Evolutionary conservation across 92 coral and sea anemone genomes (phyloP).

Genomic region (Palythoa grandiflora): DNA sequence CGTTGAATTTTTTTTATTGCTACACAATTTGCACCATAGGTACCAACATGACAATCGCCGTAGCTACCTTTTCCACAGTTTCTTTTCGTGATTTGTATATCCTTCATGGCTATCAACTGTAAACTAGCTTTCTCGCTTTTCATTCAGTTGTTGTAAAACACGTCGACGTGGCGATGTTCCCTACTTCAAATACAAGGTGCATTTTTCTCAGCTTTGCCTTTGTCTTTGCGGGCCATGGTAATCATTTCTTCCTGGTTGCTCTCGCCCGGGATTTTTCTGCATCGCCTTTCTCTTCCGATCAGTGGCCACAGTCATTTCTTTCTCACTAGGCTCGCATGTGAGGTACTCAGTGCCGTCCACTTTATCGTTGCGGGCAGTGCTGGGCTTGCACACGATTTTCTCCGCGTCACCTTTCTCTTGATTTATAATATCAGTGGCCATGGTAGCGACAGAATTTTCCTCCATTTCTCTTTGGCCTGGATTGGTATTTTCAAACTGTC

Average conservation of each 20-base stretch:
- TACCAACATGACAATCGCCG: slow-evolving; percentile 32
- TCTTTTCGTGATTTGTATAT: slow-evolving; percentile 26
- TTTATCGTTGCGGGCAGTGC: not conserved
- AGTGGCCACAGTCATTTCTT: not conserved
- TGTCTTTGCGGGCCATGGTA: not conserved
- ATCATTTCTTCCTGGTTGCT: not conserved
- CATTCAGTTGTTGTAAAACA: slow-evolving; percentile 49
- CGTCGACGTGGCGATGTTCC: slow-evolving; percentile 39
- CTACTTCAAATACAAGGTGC: not conserved
- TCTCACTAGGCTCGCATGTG: no score
- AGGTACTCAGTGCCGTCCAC: not conserved
- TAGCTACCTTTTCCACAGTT: slow-evolving; percentile 40
- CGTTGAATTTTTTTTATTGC: slow-evolving; percentile 35
- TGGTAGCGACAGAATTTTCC: not conserved
- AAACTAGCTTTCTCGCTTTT: slow-evolving; percentile 33
- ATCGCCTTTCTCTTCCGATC: not conserved
- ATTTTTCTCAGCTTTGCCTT: not conserved
- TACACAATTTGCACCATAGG: slow-evolving; percentile 25
- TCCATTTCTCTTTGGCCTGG: slow-evolving; percentile 20
- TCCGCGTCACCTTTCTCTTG: not conserved
- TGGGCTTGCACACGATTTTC: not conserved
- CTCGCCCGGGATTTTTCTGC: not conserved
- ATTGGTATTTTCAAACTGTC: not conserved
- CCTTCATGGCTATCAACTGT: slow-evolving; percentile 12
- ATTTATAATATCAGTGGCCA: not conserved